Percentiles rank a stretch among this genome's conserved stretches.
Evolutionary conservation across 1,140 invertebrate genomes (phyloP).

Genomic region (Drosophila quadrilineata): DNA sequence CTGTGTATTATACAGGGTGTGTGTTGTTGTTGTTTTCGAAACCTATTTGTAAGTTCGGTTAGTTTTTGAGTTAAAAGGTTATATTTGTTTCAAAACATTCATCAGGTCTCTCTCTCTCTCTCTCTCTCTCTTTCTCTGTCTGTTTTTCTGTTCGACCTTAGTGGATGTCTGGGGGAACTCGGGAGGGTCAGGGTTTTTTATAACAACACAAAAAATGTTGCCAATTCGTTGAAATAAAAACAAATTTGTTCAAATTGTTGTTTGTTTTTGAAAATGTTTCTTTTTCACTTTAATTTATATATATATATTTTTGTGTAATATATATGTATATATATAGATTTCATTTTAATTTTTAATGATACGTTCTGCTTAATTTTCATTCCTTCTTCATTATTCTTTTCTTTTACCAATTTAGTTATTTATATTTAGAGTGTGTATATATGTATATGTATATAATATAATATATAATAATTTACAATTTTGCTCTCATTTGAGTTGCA

Average conservation of each 20-base stretch:
- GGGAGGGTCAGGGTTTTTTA: no score
- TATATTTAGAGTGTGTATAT: slow-evolving; percentile 30
- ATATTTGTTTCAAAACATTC: no score
- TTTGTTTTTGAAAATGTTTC: slow-evolving; percentile 65
- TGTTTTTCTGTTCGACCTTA: no score
- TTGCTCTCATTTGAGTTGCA: slow-evolving; percentile 44
- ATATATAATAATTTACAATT: slow-evolving; percentile 56
- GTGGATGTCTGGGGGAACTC: no score
- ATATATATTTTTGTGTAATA: no score
- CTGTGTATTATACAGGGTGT: slow-evolving; percentile 16
- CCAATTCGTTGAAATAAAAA: slow-evolving; percentile 68
- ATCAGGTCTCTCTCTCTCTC: not conserved
- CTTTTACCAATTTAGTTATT: slow-evolving; percentile 48
- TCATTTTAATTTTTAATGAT: slow-evolving; percentile 54
- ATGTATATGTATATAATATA: slow-evolving; percentile 33
- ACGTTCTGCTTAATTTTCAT: slow-evolving; percentile 46
- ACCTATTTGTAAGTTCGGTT: slow-evolving; percentile 51
- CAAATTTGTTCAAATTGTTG: slow-evolving; percentile 59
- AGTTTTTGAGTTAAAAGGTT: no score
- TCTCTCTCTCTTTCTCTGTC: no score
- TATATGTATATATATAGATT: no score
- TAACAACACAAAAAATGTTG: slow-evolving; percentile 17
- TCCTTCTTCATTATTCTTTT: slow-evolving; percentile 32
- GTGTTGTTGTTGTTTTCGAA: slow-evolving; percentile 37
- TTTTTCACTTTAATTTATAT: no score